phyloP scores from a whole-genome alignment of 2,113 vertebrate genomes.

The Actenoides hombroni region DNA sequence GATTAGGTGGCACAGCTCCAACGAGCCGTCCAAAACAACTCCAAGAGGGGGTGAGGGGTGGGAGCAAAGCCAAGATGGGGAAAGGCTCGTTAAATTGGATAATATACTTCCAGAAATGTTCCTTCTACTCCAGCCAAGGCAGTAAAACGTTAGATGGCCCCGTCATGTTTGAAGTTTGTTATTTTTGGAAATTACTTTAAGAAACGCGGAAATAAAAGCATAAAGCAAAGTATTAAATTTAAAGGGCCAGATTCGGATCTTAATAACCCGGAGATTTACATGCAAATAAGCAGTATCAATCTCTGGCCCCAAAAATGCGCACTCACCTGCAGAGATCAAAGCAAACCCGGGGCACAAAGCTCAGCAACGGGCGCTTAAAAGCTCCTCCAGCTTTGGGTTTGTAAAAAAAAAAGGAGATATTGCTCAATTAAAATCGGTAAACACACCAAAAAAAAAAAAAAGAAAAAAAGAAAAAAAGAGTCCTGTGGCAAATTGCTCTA shows the following conservation, averaged over 20 bases:
- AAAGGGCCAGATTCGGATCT: conserved; percentile 64
- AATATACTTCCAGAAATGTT: conserved; percentile 61
- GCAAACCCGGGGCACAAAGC: background rate
- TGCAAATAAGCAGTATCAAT: conserved; percentile 40
- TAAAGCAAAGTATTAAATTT: conserved; percentile 53
- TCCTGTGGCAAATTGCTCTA: conserved; percentile 51
- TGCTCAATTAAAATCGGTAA: background rate
- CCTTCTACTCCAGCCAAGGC: conserved; percentile 56
- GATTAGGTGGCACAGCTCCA: conserved; percentile 50
- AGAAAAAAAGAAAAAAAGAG: background rate
- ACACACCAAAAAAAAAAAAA: background rate
- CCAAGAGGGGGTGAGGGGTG: conserved; percentile 13
- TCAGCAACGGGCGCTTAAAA: background rate
- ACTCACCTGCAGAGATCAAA: conserved; percentile 50
- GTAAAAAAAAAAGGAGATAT: background rate
- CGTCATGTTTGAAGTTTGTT: conserved; percentile 62
- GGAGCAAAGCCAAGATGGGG: conserved; percentile 35
- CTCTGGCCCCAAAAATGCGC: background rate
- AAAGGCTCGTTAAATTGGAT: conserved; percentile 57
- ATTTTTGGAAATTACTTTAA: conserved; percentile 66
- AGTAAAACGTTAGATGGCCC: conserved; percentile 54
- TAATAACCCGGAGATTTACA: conserved; percentile 47
- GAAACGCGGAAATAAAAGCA: conserved; percentile 64
- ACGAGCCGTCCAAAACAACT: conserved; percentile 40
- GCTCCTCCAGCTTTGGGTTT: conserved; percentile 14